phyloP scores from a whole-genome alignment of 2,113 vertebrate species.

The Psittacula cyanocephala region DNA sequence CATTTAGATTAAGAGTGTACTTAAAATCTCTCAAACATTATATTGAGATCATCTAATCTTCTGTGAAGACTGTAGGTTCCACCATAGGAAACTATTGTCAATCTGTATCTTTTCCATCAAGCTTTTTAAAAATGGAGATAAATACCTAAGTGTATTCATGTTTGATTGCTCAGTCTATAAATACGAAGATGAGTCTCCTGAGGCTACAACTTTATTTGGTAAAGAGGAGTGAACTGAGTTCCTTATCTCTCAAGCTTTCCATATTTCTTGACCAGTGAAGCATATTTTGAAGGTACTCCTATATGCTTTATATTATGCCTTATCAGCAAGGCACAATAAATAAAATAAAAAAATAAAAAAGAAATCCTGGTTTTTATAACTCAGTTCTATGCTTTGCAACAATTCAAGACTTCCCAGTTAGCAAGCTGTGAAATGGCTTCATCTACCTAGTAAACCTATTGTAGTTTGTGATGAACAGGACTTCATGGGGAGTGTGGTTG shows the following conservation, averaged over 20 bases:
- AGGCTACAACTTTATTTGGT: background rate
- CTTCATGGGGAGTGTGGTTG: background rate
- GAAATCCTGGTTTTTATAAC: background rate
- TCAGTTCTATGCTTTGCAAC: background rate
- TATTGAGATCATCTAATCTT: background rate
- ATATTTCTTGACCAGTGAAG: background rate
- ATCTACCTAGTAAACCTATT: background rate
- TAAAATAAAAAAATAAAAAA: background rate
- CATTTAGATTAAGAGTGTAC: background rate
- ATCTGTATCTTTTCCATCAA: background rate
- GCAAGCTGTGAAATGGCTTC: background rate
- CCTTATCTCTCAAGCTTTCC: background rate
- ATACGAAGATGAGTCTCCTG: background rate
- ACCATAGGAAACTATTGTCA: background rate
- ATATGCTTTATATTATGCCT: background rate
- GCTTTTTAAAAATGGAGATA: background rate
- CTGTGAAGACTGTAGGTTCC: background rate
- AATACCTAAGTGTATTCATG: background rate
- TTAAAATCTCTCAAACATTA: background rate
- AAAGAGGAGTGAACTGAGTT: background rate
- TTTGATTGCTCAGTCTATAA: background rate
- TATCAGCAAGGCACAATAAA: background rate
- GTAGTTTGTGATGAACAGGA: background rate
- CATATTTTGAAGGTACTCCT: background rate
- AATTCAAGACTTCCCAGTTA: background rate